These are phyloP conservation scores for Prosapia bicincta DNA, from an alignment of 2,888 invertebrate species.

Conservation along the genomic window DNA sequence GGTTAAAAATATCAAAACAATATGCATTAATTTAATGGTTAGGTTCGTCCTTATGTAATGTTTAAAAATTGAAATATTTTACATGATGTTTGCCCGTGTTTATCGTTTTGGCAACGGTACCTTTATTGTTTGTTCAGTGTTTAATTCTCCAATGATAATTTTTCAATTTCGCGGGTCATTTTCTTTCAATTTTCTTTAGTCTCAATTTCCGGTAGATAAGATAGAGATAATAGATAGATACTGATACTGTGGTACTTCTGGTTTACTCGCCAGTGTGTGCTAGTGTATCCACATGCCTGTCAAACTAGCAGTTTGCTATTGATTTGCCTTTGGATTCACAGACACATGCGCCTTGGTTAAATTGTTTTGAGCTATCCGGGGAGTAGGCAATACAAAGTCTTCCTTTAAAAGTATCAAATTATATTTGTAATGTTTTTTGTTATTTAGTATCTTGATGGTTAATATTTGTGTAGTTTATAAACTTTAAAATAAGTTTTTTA, in stretches of 20 bases:
- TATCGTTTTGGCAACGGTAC: not conserved
- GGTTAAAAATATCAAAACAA: too few species aligned
- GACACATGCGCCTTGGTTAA: not conserved
- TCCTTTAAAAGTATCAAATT: not conserved
- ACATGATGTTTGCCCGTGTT: too few species aligned
- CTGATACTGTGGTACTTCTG: not conserved
- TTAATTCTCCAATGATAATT: not conserved
- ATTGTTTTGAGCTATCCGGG: not conserved
- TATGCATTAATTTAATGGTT: not conserved
- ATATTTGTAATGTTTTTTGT: not conserved
- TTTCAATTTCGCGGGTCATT: not conserved
- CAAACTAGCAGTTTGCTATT: not conserved
- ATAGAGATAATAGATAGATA: not conserved
- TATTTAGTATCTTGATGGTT: slow-evolving; percentile 8
- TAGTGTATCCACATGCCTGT: not conserved
- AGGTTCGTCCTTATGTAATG: not conserved
- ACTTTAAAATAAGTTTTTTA: not conserved
- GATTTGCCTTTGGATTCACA: not conserved
- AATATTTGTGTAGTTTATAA: not conserved
- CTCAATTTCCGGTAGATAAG: not conserved
- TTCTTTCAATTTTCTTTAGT: not conserved
- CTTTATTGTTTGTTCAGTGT: not conserved
- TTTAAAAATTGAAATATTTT: not conserved
- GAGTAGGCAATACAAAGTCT: not conserved
- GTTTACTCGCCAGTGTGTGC: not conserved